These are phyloP conservation scores for Cathartes aura DNA, from an alignment of 2,113 vertebrate species.

Conservation along the genomic window DNA sequence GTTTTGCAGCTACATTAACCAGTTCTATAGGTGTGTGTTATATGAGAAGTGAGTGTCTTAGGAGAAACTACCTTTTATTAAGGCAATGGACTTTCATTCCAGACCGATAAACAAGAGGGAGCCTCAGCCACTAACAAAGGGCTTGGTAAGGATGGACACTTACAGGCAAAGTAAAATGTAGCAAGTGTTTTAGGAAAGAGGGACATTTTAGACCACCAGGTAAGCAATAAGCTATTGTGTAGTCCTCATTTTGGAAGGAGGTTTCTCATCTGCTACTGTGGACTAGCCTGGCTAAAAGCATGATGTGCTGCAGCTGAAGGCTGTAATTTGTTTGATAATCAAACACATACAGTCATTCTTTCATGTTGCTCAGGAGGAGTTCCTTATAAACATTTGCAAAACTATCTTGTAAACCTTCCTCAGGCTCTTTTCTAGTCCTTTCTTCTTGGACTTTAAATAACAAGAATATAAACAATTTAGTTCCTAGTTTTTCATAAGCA, in stretches of 20 bases:
- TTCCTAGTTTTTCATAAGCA: neutral
- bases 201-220: neutral
- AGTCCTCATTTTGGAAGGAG: neutral
- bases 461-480: neutral
- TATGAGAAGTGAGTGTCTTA: neutral
- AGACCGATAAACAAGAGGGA: neutral
- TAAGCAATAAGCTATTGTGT: neutral
- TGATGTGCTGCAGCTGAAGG: neutral
- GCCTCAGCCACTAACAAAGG: neutral
- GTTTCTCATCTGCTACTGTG: neutral
- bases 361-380: neutral
- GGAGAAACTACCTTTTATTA: neutral
- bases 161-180: neutral
- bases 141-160: neutral
- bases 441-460: neutral
- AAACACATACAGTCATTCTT: neutral
- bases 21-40: neutral
- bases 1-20: neutral
- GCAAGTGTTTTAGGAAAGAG: neutral
- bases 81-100: neutral
- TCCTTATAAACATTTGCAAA: slow-evolving; percentile 7
- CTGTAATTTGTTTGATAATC: slow-evolving; percentile 1
- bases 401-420: neutral
- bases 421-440: neutral
- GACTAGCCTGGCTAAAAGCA: neutral